phyloP scores from a whole-genome alignment of 2,113 vertebrate species.

The Abramis brama region DNA sequence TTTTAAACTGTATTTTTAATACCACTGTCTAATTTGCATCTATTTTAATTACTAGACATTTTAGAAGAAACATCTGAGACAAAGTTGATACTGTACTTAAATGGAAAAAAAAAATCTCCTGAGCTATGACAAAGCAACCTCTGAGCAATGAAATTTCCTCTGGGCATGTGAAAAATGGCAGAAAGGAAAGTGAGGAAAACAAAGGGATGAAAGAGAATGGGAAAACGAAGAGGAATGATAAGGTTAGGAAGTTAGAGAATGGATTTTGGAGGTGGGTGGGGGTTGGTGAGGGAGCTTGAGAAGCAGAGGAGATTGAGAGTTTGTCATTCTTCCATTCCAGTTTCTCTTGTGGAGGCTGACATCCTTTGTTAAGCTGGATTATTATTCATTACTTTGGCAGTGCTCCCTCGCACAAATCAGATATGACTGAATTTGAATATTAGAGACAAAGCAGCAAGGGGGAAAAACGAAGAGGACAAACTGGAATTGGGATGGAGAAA shows the following conservation, averaged over 20 bases:
- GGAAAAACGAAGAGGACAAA: constrained; percentile 42
- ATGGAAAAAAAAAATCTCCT: not conserved
- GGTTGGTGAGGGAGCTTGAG: not conserved
- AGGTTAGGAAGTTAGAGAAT: constrained; percentile 3
- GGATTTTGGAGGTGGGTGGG: constrained; percentile 8
- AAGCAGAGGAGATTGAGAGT: constrained; percentile 20
- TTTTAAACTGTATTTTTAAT: no score
- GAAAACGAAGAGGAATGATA: not conserved
- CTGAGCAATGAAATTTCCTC: constrained; percentile 19
- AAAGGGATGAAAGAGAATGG: constrained; percentile 49
- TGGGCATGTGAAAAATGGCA: not conserved
- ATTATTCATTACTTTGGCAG: constrained; percentile 35
- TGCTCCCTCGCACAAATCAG: constrained; percentile 21
- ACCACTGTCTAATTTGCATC: not conserved
- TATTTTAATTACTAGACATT: not conserved
- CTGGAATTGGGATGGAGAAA: constrained; percentile 42
- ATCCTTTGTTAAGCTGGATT: constrained; percentile 39
- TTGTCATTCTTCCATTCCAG: constrained; percentile 39
- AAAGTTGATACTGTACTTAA: not conserved
- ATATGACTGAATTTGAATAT: constrained; percentile 32
- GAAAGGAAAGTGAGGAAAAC: constrained; percentile 12
- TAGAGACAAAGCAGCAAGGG: not conserved
- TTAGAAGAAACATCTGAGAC: not conserved
- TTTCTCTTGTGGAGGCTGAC: constrained; percentile 16
- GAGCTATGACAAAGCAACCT: constrained; percentile 1